phyloP scores from a whole-genome alignment of 2,888 invertebrate genomes.

The Acanthosepion lycidas region DNA sequence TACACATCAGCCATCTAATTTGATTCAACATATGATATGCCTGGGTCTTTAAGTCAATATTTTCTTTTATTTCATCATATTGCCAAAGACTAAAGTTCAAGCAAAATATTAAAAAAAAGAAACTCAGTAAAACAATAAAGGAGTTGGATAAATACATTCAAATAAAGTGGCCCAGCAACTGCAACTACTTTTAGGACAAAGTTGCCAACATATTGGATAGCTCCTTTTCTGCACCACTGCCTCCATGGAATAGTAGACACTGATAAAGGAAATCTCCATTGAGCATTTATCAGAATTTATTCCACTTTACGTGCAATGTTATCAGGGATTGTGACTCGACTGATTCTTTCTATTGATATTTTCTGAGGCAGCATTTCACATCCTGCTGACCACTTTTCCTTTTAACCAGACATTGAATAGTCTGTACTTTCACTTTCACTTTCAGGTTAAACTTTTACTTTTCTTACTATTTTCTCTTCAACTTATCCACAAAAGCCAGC shows the following conservation, averaged over 20 bases:
- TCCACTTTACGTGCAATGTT: background rate
- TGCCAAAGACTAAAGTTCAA: background rate
- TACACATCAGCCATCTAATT: no score
- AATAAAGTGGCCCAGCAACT: background rate
- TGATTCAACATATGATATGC: no score
- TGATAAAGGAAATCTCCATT: slow-evolving; percentile 21
- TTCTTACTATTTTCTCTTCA: background rate
- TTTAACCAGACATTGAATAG: background rate
- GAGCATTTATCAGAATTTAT: slow-evolving; percentile 9
- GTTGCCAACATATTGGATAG: background rate
- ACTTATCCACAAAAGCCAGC: background rate
- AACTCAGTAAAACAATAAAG: background rate
- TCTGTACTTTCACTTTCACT: background rate
- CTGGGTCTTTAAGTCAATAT: no score
- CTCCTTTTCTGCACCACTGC: background rate
- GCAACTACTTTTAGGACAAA: background rate
- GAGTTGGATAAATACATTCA: background rate
- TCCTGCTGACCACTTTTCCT: background rate
- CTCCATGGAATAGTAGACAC: background rate
- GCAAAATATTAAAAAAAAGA: background rate
- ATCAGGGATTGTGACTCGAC: background rate
- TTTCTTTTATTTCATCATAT: background rate
- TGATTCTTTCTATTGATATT: background rate
- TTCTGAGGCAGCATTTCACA: background rate
- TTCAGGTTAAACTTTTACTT: background rate